Base-by-base conservation (phyloP, 2,797 vertebrate genomes). In the Semotilus atromaculatus region DNA sequence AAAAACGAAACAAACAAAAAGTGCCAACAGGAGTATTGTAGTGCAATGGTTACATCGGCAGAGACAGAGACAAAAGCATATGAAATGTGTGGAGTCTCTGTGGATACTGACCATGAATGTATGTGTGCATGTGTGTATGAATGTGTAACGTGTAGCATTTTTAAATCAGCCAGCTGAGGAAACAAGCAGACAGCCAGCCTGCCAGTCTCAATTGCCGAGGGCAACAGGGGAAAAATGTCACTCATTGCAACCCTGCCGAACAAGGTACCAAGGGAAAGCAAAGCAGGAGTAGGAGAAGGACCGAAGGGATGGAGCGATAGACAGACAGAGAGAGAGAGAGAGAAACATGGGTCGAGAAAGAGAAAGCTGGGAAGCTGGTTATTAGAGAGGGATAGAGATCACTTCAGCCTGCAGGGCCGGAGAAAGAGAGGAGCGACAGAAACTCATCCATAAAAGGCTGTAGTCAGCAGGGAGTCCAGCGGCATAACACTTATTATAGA, bases 401-500 rank as follows among this genome's bases (percentile, higher is more conserved):
- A 73, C 60, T 67, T 55, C n/a, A 76, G 80, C 70, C 80, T 72
- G 80, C 62, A 31, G 70, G 62, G 43, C 58, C 38, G 10, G 53
- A 58, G 76, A 53, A 84, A 43, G 26, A 84, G 36, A 45, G 84
- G 40, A 58, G 53, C 45, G 82, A 84, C 78, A 79, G 21, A 72
- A 74, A 70, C 31, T 48, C n/a, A 58, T 87, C 86, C 82, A 84
- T 84, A 84, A 87, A 66, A 81, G 60, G 23, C 68, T 76, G 48
- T 40, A 79, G 85, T 83, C 83, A 75, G 48, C 80, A 83, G 72
- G 72, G 85, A 86, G 71, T 78, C 72, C 70, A 13, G 80, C 29
- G 71, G 74, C 68, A 67, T 72, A 81, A 58, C 18, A 87, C 88
- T 90, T 95, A 95, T 95, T 95, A 95, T 94, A 94, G 93, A 93